Evolutionary conservation across 2,797 vertebrate species (phyloP).

Genomic region (Podarcis siculus): DNA sequence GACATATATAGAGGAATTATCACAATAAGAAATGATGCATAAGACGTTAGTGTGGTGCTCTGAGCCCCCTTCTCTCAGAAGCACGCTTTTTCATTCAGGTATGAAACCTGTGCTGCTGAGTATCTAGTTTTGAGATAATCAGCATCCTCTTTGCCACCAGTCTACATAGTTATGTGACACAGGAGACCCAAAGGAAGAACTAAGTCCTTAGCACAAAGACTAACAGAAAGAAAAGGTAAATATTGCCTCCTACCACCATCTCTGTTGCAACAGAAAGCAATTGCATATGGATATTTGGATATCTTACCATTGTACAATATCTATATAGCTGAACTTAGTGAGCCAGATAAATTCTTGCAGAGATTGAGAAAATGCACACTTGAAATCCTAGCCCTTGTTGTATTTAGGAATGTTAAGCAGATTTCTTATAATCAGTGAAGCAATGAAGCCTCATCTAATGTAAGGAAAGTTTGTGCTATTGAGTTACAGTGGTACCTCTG

Average conservation of each 20-base stretch:
- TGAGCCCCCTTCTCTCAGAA: conserved; percentile 43
- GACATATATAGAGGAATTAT: conserved; percentile 65
- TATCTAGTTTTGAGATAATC: background rate
- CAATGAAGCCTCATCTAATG: too few species aligned
- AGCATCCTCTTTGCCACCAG: background rate
- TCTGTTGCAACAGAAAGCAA: background rate
- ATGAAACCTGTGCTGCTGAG: conserved; percentile 8
- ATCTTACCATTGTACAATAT: background rate
- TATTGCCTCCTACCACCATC: background rate
- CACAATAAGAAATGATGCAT: conserved; percentile 63
- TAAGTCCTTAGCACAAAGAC: background rate
- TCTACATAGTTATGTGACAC: background rate
- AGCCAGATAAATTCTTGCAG: background rate
- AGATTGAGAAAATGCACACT: background rate
- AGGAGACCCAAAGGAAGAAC: background rate
- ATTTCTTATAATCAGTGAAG: too few species aligned
- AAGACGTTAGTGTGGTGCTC: conserved; percentile 63
- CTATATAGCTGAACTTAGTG: background rate
- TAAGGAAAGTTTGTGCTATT: too few species aligned
- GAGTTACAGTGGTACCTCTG: too few species aligned
- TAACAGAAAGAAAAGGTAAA: background rate
- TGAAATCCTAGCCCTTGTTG: background rate
- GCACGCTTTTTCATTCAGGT: conserved; percentile 45
- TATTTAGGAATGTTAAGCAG: too few species aligned
- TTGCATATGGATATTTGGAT: background rate